A percentile compares a stretch with the other conserved stretches of the same genome.
Evolutionary conservation across 2,113 vertebrate genomes (phyloP).

Genomic region (Pyxicephalus adspersus): DNA sequence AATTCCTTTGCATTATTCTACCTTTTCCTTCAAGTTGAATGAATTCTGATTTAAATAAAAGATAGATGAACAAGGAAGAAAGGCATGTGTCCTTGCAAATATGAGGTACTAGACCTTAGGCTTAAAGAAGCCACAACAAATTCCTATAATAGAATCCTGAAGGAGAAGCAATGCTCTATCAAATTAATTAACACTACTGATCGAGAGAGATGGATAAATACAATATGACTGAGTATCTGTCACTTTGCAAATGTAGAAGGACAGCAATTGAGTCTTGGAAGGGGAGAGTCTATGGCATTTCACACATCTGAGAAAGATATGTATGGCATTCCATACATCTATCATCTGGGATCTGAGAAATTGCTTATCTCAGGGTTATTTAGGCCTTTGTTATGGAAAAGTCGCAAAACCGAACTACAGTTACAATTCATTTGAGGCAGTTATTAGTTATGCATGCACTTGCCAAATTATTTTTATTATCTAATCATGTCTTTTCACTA

Average conservation of each 20-base stretch:
- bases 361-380: no score
- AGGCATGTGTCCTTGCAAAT: slow-evolving; percentile 28
- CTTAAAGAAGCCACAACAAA: slow-evolving; percentile 24
- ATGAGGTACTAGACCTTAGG: slow-evolving; percentile 27
- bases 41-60: neutral
- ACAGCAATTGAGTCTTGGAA: slow-evolving; percentile 1
- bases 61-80: slow-evolving; percentile 25
- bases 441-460: no score
- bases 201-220: slow-evolving; percentile 37
- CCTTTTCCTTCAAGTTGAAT: neutral
- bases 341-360: slow-evolving; percentile 5
- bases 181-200: slow-evolving; percentile 47
- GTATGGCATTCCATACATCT: neutral
- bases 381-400: no score
- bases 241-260: slow-evolving; percentile 5
- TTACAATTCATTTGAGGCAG: no score
- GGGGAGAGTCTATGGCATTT: neutral
- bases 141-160: slow-evolving; percentile 19
- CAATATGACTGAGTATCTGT: slow-evolving; percentile 8
- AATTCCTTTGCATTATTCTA: neutral
- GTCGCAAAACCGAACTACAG: no score
- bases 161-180: slow-evolving; percentile 26
- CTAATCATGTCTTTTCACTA: no score
- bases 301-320: no score
- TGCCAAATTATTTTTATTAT: no score